Percentiles rank a stretch among this genome's conserved stretches.
Conservation (phyloP, 2,888 invertebrate species). For the Crocallis elinguaria region DNA sequence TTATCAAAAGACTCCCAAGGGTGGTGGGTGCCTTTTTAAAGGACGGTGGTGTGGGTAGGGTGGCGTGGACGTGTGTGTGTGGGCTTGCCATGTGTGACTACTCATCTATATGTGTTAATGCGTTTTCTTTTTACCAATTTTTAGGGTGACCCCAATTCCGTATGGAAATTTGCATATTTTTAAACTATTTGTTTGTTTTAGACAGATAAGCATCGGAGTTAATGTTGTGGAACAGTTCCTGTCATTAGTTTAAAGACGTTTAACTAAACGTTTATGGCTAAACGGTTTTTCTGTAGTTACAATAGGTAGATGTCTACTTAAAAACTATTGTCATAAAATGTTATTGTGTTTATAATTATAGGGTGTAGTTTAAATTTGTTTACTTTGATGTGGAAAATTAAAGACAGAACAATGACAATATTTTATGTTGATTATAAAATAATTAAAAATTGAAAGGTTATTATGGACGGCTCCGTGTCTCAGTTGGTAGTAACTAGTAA, state of each 20-base stretch:
- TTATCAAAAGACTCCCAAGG: conserved; percentile 79
- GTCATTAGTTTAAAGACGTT: conserved; percentile 12
- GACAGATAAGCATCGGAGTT: conserved; percentile 20
- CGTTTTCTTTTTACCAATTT: conserved; percentile 85
- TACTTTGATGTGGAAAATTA: no score
- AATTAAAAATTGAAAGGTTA: no score
- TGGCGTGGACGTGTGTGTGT: conserved; percentile 56
- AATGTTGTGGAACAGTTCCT: conserved; percentile 17
- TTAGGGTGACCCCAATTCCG: conserved; percentile 60
- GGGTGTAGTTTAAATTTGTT: no score
- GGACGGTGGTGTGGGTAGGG: conserved; percentile 49
- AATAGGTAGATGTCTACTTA: no score
- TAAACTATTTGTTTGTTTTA: conserved; percentile 26
- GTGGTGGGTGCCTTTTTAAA: conserved; percentile 67
- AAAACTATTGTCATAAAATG: no score
- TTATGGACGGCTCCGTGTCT: no score
- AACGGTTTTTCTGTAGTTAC: conserved; percentile 8
- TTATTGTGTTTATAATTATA: no score
- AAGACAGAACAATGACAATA: no score
- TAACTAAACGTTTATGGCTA: conserved; percentile 14
- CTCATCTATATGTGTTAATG: conserved; percentile 85
- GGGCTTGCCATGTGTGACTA: conserved; percentile 68
- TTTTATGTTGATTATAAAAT: no score
- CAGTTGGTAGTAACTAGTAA: no score
- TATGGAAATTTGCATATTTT: conserved; percentile 38